Conservation (phyloP, 2,797 vertebrate species). For the Pteropus rufus region DNA sequence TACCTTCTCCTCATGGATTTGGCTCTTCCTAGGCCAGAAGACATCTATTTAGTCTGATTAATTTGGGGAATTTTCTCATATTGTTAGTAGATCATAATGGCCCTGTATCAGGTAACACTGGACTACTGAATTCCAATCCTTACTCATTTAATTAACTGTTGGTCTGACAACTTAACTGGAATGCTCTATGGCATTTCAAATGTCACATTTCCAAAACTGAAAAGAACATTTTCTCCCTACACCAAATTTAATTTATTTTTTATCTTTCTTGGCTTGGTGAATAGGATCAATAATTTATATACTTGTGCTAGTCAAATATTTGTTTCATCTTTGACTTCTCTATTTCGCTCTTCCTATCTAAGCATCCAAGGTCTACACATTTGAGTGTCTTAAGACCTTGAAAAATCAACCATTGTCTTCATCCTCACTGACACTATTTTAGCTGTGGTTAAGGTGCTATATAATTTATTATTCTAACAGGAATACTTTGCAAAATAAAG, state of each 20-base stretch:
- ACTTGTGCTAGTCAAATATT: not conserved
- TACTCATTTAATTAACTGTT: not conserved
- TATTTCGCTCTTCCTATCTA: not conserved
- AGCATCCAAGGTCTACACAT: not conserved
- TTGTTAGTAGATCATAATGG: not conserved
- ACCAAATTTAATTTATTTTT: not conserved
- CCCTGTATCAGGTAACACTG: not conserved
- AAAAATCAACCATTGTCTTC: not conserved
- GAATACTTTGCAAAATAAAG: not conserved
- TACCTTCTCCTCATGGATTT: not conserved
- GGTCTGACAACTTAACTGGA: not conserved
- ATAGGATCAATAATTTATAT: not conserved
- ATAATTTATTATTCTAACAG: not conserved
- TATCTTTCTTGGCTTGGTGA: not conserved
- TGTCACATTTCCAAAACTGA: not conserved
- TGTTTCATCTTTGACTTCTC: not conserved
- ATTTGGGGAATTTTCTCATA: not conserved
- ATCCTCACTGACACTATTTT: not conserved
- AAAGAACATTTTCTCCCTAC: not conserved
- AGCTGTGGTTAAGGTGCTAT: not conserved
- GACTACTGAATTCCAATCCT: not conserved
- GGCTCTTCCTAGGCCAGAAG: not conserved
- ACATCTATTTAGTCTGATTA: not conserved
- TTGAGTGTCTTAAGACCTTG: not conserved
- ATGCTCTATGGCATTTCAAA: not conserved